Conservation (phyloP, 1,140 invertebrate species). For the Hycleus cichorii region DNA sequence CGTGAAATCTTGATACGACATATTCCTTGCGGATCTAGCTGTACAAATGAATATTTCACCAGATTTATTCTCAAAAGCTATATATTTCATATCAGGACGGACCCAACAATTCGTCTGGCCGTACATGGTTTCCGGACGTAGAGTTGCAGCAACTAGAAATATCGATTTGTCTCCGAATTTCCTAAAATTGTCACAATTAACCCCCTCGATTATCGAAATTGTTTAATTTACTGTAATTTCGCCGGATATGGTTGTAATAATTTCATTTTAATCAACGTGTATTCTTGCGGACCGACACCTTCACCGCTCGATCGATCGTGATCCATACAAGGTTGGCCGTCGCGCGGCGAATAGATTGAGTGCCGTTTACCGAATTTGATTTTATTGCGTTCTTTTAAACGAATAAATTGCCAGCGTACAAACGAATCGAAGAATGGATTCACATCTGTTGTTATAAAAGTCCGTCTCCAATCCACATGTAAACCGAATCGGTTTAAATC, state of each 20-base stretch:
- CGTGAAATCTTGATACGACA: constrained; percentile 93
- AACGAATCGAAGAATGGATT: constrained; percentile 99
- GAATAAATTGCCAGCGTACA: constrained; percentile 92
- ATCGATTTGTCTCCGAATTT: constrained; percentile 52
- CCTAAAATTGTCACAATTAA: constrained; percentile 40
- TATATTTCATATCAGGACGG: constrained; percentile 89
- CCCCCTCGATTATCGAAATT: too few relatives aligned
- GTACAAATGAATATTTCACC: constrained; percentile 86
- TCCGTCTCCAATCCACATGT: constrained; percentile 94
- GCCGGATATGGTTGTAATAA: constrained; percentile 66
- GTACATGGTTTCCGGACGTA: constrained; percentile 99
- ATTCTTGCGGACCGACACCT: constrained; percentile 96
- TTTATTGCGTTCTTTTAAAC: constrained; percentile 81
- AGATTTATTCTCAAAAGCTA: constrained; percentile 65
- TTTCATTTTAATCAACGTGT: constrained; percentile 95
- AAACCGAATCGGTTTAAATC: constrained; percentile 87
- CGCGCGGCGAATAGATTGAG: constrained; percentile 93
- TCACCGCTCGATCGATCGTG: constrained; percentile 94
- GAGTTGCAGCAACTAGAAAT: constrained; percentile 92
- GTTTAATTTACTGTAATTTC: constrained; percentile 55
- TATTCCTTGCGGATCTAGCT: constrained; percentile 81
- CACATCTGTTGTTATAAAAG: constrained; percentile 95
- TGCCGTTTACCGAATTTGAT: constrained; percentile 96
- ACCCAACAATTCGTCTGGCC: constrained; percentile 99
- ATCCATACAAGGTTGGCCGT: constrained; percentile 99